Base-by-base conservation (phyloP, 2,113 vertebrate species). In the Ophiodon elongatus region DNA sequence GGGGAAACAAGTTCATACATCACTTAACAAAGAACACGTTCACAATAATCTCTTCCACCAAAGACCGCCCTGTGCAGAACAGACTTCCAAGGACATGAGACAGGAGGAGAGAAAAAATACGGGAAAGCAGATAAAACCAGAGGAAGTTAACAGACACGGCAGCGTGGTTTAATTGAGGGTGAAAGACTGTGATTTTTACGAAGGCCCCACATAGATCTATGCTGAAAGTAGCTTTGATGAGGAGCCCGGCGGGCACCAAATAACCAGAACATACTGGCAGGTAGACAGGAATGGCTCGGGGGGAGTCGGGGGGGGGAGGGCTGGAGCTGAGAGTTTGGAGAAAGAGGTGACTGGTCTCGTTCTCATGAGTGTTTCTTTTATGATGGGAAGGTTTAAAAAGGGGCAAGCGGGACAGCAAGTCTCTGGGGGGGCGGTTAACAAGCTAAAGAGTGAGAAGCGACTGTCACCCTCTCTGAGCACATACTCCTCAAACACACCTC, bases 381-480 rank as follows among this genome's bases (percentile, higher is more conserved):
- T 84, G 82, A 84, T 62, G 68, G 29, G 39, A 10, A 64, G 57
- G 54, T 83, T 89, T 86, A 86, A 85, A 82, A 45, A 37, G 64
- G 47, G 41, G 25, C n/a, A n/a, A 57, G 56, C 37, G 23, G 75
- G 86, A 85, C 70, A 72, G 71, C 75, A 63, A 70, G 69, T 79
- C 76, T 89, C 66, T 79, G 76, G 84, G 76, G 82, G 71, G 84
- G 91, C 59, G 70, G 85, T 92, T 87, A 90, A 93, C 82, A 82
- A 84, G 86, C 78, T 72, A 31, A 72, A 76, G 71, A 83, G 79
- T 93, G 88, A 87, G 83, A 92, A 90, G 81, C 90, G 89, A 91
- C 89, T 84, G 87, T 86, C 84, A 83, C 74, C 82, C 73, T 78
- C 66, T 70, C 52, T 71, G 37, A 82, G 79, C 81, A 57, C 54